Percentiles rank a stretch among this genome's conserved stretches.
Evolutionary conservation across 2,797 vertebrate genomes (phyloP).

Genomic region (Trachops cirrhosus): DNA sequence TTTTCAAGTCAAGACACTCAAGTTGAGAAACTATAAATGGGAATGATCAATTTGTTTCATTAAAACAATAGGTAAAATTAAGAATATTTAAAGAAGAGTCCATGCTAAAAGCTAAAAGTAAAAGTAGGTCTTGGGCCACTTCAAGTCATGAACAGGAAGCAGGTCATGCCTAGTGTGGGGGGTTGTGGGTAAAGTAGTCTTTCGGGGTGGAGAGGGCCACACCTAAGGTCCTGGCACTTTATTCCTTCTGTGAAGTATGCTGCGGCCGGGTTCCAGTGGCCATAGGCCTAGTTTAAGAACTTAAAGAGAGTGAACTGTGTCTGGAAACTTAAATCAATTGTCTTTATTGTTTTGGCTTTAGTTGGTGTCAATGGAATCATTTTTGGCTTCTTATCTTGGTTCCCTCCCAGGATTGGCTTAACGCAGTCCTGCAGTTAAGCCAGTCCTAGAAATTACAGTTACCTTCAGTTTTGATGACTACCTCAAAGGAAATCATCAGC

Average conservation of each 20-base stretch:
- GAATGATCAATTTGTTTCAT: neutral
- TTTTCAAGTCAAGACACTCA: neutral
- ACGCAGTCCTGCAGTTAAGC: neutral
- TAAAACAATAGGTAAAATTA: neutral
- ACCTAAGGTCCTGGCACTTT: neutral
- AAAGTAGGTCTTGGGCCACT: neutral
- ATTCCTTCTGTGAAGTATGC: neutral
- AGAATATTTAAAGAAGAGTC: neutral
- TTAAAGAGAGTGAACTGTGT: neutral
- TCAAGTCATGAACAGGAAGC: fast-evolving
- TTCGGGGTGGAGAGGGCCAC: neutral
- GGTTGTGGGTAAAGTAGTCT: neutral
- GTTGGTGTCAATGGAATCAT: neutral
- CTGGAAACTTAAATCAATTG: neutral
- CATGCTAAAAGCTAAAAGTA: neutral
- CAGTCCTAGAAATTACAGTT: neutral
- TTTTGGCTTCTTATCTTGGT: slow-evolving; percentile 33
- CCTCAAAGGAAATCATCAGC: neutral
- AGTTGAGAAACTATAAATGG: neutral
- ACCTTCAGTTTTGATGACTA: neutral
- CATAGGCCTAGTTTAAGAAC: neutral
- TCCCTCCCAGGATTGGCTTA: neutral
- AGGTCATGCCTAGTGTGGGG: neutral
- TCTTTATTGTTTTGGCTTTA: neutral
- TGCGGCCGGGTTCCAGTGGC: neutral